Conservation (phyloP, 1,140 invertebrate species). For the Sitobion miscanthi region DNA sequence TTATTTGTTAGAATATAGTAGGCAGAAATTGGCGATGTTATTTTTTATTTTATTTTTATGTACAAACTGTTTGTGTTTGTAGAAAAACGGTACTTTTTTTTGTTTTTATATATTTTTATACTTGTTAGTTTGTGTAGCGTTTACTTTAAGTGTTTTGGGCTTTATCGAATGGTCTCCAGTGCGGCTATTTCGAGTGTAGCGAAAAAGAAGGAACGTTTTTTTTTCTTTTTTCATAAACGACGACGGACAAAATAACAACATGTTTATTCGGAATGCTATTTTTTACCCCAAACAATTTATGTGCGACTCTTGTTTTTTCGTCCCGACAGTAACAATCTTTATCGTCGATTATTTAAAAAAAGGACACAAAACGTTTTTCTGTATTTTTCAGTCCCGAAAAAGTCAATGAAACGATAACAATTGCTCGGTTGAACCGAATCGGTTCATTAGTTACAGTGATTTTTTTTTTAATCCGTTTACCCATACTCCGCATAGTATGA, state of each 20-base stretch:
- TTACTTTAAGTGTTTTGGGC: constrained; percentile 28
- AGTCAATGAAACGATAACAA: constrained; percentile 11
- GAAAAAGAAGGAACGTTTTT: not conserved
- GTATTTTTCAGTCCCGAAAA: not conserved
- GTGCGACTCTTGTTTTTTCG: not conserved
- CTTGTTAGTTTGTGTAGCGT: not conserved
- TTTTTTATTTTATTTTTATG: constrained; percentile 1
- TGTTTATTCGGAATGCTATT: constrained; percentile 11
- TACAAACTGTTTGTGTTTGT: not conserved
- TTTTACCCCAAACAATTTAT: not conserved
- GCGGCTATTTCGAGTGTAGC: not conserved
- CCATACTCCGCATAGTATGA: not conserved
- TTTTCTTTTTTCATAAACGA: not conserved
- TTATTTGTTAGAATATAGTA: not conserved
- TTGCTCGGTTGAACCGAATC: not conserved
- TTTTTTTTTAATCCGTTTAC: constrained; percentile 1
- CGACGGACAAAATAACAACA: constrained; percentile 15
- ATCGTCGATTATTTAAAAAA: constrained; percentile 9
- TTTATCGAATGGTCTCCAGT: not conserved
- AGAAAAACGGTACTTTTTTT: not conserved
- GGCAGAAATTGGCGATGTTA: constrained; percentile 14
- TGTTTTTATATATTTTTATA: constrained; percentile 20
- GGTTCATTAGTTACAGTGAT: not conserved
- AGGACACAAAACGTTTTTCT: not conserved
- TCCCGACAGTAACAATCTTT: constrained; percentile 1